Percentiles rank a stretch among this genome's conserved stretches.
Evolutionary conservation across 2,113 vertebrate genomes (phyloP).

Genomic region (Trichechus manatus): DNA sequence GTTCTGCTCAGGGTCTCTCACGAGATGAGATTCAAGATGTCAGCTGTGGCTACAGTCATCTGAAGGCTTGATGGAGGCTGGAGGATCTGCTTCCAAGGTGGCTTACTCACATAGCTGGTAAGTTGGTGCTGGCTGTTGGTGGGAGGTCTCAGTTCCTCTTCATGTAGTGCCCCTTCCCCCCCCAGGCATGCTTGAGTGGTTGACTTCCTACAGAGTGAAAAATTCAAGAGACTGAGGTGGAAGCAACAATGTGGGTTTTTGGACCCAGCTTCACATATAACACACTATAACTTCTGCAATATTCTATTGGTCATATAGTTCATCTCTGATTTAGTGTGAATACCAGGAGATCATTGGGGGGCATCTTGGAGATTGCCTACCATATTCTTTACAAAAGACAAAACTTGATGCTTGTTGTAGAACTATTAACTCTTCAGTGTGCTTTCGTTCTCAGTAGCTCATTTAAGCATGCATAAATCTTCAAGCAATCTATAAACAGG

Average conservation of each 20-base stretch:
- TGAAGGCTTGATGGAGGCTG: not conserved
- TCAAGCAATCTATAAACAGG: not conserved
- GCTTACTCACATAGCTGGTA: not conserved
- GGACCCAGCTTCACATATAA: not conserved
- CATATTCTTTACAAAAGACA: not conserved
- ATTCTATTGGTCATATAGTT: not conserved
- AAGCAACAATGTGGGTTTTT: not conserved
- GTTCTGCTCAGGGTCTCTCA: no score
- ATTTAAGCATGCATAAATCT: not conserved
- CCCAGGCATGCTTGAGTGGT: not conserved
- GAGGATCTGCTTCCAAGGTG: not conserved
- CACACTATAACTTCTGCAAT: not conserved
- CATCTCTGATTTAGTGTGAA: not conserved
- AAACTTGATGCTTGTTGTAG: not conserved
- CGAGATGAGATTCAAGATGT: not conserved
- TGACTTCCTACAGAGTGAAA: not conserved
- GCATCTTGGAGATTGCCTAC: not conserved
- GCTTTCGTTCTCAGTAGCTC: not conserved
- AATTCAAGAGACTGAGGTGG: not conserved
- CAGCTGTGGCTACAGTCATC: no score
- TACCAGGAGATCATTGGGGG: not conserved
- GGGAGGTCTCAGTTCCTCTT: not conserved
- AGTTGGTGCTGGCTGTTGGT: not conserved
- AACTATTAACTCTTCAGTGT: not conserved
- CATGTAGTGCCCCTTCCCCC: no score